Evolutionary conservation across 1,140 invertebrate genomes (phyloP).

Genomic region (Pseudachorutes palmiensis): DNA sequence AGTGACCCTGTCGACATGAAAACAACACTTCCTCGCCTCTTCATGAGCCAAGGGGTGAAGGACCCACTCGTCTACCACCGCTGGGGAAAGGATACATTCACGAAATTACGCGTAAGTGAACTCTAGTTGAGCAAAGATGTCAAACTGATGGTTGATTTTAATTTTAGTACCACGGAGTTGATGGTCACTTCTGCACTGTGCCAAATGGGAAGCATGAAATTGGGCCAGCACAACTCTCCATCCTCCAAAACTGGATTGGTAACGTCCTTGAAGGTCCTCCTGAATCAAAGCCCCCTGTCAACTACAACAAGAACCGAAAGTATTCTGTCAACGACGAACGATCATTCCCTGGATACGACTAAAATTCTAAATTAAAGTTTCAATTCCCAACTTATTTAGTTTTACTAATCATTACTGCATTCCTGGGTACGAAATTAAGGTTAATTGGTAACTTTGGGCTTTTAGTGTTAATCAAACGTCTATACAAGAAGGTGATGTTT

Average conservation of each 20-base stretch:
- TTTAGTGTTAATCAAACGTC: too few species aligned
- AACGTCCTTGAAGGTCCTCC: constrained; percentile 12
- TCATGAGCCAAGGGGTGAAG: constrained; percentile 43
- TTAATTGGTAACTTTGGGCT: too few species aligned
- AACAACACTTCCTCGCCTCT: constrained; percentile 39
- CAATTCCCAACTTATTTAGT: too few species aligned
- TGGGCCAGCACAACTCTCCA: constrained; percentile 45
- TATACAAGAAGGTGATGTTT: too few species aligned
- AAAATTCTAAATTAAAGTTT: too few species aligned
- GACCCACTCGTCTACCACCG: constrained; percentile 49
- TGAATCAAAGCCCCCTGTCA: neutral
- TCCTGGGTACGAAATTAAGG: too few species aligned
- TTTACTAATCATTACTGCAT: too few species aligned
- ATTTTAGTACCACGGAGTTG: constrained; percentile 46
- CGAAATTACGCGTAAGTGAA: constrained; percentile 36
- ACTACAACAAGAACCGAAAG: too few species aligned
- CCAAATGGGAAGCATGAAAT: constrained; percentile 50
- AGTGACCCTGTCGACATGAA: neutral
- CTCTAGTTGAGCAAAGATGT: neutral
- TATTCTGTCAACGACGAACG: too few species aligned
- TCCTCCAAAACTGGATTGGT: constrained; percentile 49
- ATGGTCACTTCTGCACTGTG: constrained; percentile 47
- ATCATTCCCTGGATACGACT: too few species aligned
- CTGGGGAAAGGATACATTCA: constrained; percentile 50
- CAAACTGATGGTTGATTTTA: neutral